Evolutionary conservation across 2,888 invertebrate genomes (phyloP).

Genomic region (Trissonchulus latispiculum): DNA sequence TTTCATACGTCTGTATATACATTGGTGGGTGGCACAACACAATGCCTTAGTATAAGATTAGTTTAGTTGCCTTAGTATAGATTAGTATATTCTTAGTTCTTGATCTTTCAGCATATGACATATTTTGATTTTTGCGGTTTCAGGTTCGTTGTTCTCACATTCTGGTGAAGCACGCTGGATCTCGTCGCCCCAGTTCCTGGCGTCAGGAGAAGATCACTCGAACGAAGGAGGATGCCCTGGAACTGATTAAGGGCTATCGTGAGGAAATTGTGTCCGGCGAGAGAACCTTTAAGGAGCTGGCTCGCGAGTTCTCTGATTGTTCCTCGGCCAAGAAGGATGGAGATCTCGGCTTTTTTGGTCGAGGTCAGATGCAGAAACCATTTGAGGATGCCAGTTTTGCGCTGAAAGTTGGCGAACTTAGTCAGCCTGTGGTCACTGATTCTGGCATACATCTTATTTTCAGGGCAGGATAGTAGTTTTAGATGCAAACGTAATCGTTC

Average conservation of each 20-base stretch:
- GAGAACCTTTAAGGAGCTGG: slow-evolving; percentile 70
- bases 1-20: no score
- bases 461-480: slow-evolving; percentile 68
- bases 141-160: slow-evolving; percentile 78
- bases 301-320: slow-evolving; percentile 82
- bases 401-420: slow-evolving; percentile 74
- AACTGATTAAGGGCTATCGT: slow-evolving; percentile 66
- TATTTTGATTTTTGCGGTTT: not conserved
- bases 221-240: slow-evolving; percentile 76
- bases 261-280: slow-evolving; percentile 71
- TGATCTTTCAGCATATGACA: no score
- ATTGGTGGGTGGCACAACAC: no score
- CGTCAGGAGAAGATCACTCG: slow-evolving; percentile 81
- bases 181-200: slow-evolving; percentile 87
- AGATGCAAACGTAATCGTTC: no score
- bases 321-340: slow-evolving; percentile 88
- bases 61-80: no score
- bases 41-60: no score
- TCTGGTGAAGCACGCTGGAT: slow-evolving; percentile 77
- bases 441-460: slow-evolving; percentile 93
- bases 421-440: slow-evolving; percentile 81
- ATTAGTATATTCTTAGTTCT: no score
- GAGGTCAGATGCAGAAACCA: slow-evolving; percentile 90
- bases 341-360: slow-evolving; percentile 79
- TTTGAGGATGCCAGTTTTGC: slow-evolving; percentile 90